Percentiles rank a stretch among this genome's conserved stretches.
phyloP scores from a whole-genome alignment of 2,113 vertebrate genomes.

The Semicossyphus pulcher region DNA sequence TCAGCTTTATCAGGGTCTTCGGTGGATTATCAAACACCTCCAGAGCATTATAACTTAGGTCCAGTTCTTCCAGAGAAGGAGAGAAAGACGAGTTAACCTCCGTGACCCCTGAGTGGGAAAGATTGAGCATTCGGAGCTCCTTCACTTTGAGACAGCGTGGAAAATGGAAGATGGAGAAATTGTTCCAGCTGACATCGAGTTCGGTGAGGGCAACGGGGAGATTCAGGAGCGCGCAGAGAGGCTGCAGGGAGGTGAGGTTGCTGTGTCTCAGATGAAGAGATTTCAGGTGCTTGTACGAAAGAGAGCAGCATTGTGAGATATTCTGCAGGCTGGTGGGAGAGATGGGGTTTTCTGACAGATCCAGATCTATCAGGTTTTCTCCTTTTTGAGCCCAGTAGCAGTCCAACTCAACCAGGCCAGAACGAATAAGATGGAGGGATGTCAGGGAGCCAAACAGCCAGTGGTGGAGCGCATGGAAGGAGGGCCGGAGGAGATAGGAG shows the following conservation, averaged over 20 bases:
- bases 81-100: background rate
- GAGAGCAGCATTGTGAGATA: background rate
- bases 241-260: slow-evolving; percentile 18
- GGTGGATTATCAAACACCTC: background rate
- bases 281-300: background rate
- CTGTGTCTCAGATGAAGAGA: slow-evolving; percentile 8
- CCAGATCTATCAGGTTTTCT: background rate
- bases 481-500: background rate
- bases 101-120: slow-evolving; percentile 23
- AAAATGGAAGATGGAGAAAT: slow-evolving; percentile 3
- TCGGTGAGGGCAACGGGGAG: background rate
- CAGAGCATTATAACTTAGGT: slow-evolving; percentile 22
- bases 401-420: slow-evolving; percentile 3
- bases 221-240: background rate
- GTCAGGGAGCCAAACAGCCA: slow-evolving; percentile 20
- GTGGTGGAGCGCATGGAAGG: background rate
- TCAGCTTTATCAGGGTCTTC: background rate
- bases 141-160: background rate
- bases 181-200: slow-evolving; percentile 30
- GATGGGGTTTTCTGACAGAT: slow-evolving; percentile 21
- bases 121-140: slow-evolving; percentile 11
- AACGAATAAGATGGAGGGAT: background rate
- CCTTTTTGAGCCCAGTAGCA: background rate
- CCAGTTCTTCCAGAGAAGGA: slow-evolving; percentile 22
- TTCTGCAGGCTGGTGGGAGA: background rate